These are phyloP conservation scores for Intellagama lesueurii DNA, from an alignment of 2,797 vertebrate genomes.

Conservation along the genomic window DNA sequence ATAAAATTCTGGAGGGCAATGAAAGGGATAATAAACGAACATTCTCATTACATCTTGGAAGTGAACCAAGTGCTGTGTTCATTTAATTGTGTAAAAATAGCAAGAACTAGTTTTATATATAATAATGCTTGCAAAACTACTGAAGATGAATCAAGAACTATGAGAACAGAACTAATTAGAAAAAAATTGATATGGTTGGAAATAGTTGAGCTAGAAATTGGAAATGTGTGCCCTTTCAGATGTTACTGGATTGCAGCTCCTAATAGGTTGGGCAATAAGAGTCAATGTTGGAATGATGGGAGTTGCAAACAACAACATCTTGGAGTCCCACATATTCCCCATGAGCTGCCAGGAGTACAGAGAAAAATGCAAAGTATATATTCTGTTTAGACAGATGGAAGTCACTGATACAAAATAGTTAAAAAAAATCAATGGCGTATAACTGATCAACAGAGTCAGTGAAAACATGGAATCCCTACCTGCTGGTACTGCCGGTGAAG, in stretches of 20 bases:
- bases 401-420: neutral
- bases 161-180: neutral
- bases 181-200: neutral
- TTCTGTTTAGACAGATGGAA: neutral
- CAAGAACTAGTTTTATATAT: neutral
- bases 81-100: neutral
- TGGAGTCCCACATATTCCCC: neutral
- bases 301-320: neutral
- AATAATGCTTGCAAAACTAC: neutral
- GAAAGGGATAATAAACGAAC: neutral
- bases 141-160: neutral
- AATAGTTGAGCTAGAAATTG: too few relatives aligned
- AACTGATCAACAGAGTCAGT: neutral
- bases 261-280: neutral
- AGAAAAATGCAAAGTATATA: slow-evolving; percentile 9
- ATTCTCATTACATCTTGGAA: neutral
- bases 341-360: neutral
- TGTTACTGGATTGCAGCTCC: neutral
- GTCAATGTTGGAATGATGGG: neutral
- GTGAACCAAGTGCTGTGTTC: neutral
- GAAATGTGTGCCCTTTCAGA: neutral
- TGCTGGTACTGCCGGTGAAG: neutral
- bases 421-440: neutral
- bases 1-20: neutral
- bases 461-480: neutral